A percentile compares a stretch with the other conserved stretches of the same genome.
phyloP scores from a whole-genome alignment of 2,797 vertebrate species.

The Artibeus jamaicensis region DNA sequence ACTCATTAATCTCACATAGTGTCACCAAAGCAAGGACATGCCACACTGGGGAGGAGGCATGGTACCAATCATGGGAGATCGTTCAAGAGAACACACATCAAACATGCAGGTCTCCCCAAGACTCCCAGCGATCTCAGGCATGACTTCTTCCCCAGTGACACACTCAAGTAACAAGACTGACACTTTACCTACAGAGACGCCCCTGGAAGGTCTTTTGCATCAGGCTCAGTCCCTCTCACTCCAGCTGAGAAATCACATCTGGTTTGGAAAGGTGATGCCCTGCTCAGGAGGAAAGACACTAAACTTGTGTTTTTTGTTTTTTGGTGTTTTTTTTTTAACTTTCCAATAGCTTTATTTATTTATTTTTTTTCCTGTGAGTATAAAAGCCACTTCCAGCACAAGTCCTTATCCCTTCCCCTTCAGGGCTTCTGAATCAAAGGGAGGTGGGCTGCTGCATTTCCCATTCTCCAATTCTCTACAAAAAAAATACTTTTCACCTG shows the following conservation, averaged over 20 bases:
- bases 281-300: neutral
- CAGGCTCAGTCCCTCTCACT: neutral
- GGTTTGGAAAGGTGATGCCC: slow-evolving; percentile 24
- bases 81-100: neutral
- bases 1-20: neutral
- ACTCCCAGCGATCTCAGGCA: neutral
- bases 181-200: slow-evolving; percentile 1
- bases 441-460: neutral
- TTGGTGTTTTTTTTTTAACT: too few species aligned
- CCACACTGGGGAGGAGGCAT: neutral
- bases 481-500: neutral
- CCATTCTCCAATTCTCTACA: neutral
- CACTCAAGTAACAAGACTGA: neutral
- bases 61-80: neutral
- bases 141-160: neutral
- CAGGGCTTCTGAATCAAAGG: neutral
- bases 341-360: too few species aligned
- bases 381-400: neutral
- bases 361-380: too few species aligned
- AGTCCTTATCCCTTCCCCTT: neutral
- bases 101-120: neutral
- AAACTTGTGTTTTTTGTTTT: neutral
- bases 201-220: neutral
- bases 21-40: neutral
- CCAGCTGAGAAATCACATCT: slow-evolving; percentile 30